These are phyloP conservation scores for Xenotilapia longispinis DNA, from an alignment of 2,113 vertebrate genomes.

Conservation along the genomic window DNA sequence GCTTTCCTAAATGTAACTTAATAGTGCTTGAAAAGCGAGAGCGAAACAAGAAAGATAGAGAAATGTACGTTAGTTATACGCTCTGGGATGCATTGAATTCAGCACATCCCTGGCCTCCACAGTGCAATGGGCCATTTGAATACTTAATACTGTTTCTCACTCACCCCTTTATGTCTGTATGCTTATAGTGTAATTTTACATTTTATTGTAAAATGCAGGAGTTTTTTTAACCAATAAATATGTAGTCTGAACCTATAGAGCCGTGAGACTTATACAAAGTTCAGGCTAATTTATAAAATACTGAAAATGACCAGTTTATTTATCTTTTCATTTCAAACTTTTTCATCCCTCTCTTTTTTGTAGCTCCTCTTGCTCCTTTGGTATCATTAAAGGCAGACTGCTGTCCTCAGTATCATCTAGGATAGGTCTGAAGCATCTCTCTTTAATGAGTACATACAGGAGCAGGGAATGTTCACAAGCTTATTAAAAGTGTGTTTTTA, in stretches of 20 bases:
- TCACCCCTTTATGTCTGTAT: not conserved
- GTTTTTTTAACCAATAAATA: conserved; percentile 5
- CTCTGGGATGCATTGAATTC: not conserved
- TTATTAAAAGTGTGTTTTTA: conserved; percentile 45
- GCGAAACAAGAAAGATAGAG: not conserved
- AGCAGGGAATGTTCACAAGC: conserved; percentile 25
- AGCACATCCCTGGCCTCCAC: not conserved
- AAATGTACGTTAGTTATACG: not conserved
- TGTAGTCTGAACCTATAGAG: not conserved
- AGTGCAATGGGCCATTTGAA: not conserved
- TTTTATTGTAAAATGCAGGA: not conserved
- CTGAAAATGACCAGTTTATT: not conserved
- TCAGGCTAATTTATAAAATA: not conserved
- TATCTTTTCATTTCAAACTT: conserved; percentile 16
- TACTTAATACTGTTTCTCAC: not conserved
- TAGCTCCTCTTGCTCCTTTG: not conserved
- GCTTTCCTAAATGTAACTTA: not conserved
- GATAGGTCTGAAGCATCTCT: conserved; percentile 18
- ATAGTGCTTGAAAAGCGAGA: not conserved
- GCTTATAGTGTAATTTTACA: not conserved
- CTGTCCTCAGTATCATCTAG: conserved; percentile 17
- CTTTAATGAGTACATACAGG: conserved; percentile 44
- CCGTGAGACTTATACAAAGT: not conserved
- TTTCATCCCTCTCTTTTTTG: not conserved
- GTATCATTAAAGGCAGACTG: conserved; percentile 4